These are phyloP conservation scores for Crambe crambe DNA, from an alignment of 37 sponge, comb jelly and placozoan species.

Conservation along the genomic window DNA sequence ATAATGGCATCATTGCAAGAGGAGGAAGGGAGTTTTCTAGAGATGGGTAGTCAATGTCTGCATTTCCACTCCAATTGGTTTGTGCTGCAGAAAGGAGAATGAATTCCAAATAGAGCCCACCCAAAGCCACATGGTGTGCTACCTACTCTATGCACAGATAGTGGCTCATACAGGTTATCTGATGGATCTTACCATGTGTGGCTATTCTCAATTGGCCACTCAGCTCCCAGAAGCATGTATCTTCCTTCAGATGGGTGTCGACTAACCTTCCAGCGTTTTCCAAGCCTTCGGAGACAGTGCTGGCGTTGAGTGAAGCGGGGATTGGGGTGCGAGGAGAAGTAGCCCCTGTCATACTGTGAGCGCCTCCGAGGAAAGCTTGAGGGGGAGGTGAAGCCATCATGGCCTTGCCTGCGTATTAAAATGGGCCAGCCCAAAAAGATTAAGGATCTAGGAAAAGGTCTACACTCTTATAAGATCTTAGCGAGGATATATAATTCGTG, in stretches of 20 bases:
- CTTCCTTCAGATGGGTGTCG: conserved; percentile 58
- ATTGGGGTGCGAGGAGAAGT: neutral
- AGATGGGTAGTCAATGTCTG: conserved; percentile 86
- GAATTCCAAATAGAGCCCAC: neutral
- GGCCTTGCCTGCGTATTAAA: neutral
- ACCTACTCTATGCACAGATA: no score
- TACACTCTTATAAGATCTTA: no score
- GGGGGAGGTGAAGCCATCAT: neutral
- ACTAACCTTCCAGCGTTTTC: conserved; percentile 69
- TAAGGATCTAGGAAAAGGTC: no score
- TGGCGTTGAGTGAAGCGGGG: neutral
- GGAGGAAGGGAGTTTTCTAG: conserved; percentile 49
- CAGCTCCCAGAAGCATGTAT: conserved; percentile 57
- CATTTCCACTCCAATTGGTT: conserved; percentile 62
- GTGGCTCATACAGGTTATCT: neutral
- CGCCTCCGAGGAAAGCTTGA: neutral
- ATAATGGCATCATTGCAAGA: conserved; percentile 67
- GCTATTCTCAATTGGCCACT: conserved; percentile 65
- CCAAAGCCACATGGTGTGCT: neutral
- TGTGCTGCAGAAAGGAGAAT: conserved; percentile 12
- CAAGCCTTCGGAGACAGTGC: conserved; percentile 31
- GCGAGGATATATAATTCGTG: no score
- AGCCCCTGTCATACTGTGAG: neutral
- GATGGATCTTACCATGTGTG: conserved; percentile 48
- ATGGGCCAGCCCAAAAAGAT: no score